phyloP scores from a whole-genome alignment of 23 tunicate genomes.

The Styela plicata region DNA sequence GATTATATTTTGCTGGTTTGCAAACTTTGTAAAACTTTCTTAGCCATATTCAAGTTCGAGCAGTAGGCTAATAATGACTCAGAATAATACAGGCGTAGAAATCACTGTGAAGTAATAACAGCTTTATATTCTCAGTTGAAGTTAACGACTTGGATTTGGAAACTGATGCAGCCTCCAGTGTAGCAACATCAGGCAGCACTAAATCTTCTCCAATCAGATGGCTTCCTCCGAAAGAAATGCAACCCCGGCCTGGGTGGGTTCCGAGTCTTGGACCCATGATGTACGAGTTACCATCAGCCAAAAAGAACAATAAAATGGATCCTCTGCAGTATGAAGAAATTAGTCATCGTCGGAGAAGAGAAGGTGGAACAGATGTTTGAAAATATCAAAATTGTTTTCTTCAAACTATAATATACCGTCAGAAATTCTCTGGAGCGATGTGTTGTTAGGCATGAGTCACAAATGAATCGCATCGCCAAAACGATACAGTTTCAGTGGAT shows the following conservation, averaged over 20 bases:
- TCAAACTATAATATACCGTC: too few relatives aligned
- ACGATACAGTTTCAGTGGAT: too few relatives aligned
- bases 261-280: constrained; percentile 93
- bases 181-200: background rate
- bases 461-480: too few relatives aligned
- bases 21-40: too few relatives aligned
- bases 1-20: too few relatives aligned
- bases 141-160: constrained; percentile 5
- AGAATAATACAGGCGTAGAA: too few relatives aligned
- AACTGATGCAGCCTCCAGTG: background rate
- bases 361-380: background rate
- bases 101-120: too few relatives aligned
- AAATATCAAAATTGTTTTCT: too few relatives aligned
- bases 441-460: too few relatives aligned
- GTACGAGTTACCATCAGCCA: constrained; percentile 49
- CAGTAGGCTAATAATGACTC: too few relatives aligned
- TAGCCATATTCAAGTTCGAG: too few relatives aligned
- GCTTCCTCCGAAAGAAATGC: constrained; percentile 51
- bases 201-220: constrained; percentile 75
- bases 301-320: background rate
- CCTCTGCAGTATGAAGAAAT: background rate
- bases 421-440: too few relatives aligned
- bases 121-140: constrained; percentile 2
- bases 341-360: background rate
- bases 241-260: constrained; percentile 74